Evolutionary conservation across 2,113 vertebrate species (phyloP).

Genomic region (Smithornis capensis): DNA sequence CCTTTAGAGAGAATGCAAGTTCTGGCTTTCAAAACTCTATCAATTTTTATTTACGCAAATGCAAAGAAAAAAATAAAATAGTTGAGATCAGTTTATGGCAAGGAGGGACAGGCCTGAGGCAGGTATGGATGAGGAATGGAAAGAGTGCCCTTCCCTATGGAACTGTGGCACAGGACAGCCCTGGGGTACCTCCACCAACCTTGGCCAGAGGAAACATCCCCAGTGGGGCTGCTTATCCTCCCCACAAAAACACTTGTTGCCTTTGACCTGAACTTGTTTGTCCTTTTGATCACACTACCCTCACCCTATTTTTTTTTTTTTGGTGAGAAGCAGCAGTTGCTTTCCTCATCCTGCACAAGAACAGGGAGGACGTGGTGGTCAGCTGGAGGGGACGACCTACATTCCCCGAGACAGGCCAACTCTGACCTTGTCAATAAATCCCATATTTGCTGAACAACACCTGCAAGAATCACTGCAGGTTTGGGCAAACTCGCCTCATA

Average conservation of each 20-base stretch:
- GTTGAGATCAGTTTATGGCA: fast-evolving
- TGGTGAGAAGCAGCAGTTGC: background rate
- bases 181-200: fast-evolving
- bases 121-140: background rate
- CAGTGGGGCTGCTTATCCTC: background rate
- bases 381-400: background rate
- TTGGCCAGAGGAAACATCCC: background rate
- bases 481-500: background rate
- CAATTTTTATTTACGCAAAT: background rate
- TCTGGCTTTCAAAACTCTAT: background rate
- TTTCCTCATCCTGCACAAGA: background rate
- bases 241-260: background rate
- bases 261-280: background rate
- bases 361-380: background rate
- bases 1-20: background rate
- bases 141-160: fast-evolving
- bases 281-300: background rate
- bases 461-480: background rate
- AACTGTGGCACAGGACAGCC: fast-evolving
- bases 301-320: background rate
- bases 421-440: background rate
- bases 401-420: background rate
- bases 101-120: background rate
- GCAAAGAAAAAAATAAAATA: background rate
- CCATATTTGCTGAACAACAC: background rate